phyloP scores from a whole-genome alignment of 1,140 invertebrate genomes.

The Nilaparvata lugens region DNA sequence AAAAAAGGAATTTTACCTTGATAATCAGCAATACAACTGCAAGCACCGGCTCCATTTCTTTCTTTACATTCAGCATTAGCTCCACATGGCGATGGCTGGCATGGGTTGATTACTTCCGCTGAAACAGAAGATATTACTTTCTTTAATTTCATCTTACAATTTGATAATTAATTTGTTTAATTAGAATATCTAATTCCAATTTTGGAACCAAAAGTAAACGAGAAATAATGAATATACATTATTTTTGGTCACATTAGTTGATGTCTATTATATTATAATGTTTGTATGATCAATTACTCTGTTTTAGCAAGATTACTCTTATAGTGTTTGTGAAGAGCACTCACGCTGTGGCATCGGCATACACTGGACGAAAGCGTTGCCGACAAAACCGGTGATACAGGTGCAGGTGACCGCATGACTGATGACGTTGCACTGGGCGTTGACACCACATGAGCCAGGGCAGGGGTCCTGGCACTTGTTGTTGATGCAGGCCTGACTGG shows the following conservation, averaged over 20 bases:
- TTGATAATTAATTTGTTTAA: too few relatives aligned
- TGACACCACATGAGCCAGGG: conserved; percentile 63
- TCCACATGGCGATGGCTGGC: conserved; percentile 54
- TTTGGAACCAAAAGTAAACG: neutral
- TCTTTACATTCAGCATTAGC: conserved; percentile 46
- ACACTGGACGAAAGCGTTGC: conserved; percentile 64
- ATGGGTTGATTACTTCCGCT: conserved; percentile 37
- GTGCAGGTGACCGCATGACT: conserved; percentile 67
- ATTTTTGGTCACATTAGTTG: too few relatives aligned
- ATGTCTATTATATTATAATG: too few relatives aligned
- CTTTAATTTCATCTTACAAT: too few relatives aligned
- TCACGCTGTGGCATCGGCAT: conserved; percentile 34
- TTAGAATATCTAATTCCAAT: neutral
- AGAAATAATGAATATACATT: neutral
- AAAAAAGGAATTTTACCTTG: conserved; percentile 39
- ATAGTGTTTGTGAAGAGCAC: too few relatives aligned
- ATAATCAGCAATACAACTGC: conserved; percentile 50
- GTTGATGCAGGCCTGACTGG: conserved; percentile 60
- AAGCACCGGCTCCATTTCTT: conserved; percentile 46
- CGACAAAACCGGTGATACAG: conserved; percentile 61
- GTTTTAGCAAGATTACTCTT: neutral
- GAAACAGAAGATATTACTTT: conserved; percentile 19
- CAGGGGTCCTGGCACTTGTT: conserved; percentile 68
- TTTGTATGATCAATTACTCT: too few relatives aligned
- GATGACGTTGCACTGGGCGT: conserved; percentile 64